Evolutionary conservation across 2,888 invertebrate genomes (phyloP).

Genomic region (Eupithecia insigniata): DNA sequence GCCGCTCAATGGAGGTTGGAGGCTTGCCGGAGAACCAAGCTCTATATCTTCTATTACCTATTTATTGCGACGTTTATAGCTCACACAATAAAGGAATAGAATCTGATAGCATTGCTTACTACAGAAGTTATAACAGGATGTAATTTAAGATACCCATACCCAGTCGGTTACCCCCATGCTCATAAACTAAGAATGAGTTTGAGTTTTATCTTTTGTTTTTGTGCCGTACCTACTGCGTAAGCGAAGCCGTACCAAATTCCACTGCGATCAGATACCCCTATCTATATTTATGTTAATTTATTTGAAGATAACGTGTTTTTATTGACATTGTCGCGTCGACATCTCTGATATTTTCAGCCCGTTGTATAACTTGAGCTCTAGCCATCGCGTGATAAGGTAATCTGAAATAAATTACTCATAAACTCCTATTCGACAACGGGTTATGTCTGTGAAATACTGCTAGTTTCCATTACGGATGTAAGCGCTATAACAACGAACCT

Average conservation of each 20-base stretch:
- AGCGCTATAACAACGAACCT: too few species aligned
- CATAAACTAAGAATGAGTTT: slow-evolving; percentile 17
- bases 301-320: slow-evolving; percentile 24
- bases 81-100: slow-evolving; percentile 31
- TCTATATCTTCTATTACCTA: slow-evolving; percentile 34
- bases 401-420: neutral
- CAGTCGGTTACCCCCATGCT: slow-evolving; percentile 4
- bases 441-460: neutral
- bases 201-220: slow-evolving; percentile 33
- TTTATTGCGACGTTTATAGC: slow-evolving; percentile 33
- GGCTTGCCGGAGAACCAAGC: slow-evolving; percentile 32
- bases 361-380: slow-evolving; percentile 9
- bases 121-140: slow-evolving; percentile 29
- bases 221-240: too few species aligned
- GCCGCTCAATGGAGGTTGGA: slow-evolving; percentile 76
- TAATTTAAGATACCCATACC: slow-evolving; percentile 25
- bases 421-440: neutral
- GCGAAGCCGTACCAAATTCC: slow-evolving; percentile 15
- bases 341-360: slow-evolving; percentile 8
- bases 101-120: slow-evolving; percentile 19
- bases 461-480: too few species aligned
- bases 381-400: neutral
- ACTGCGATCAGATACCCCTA: slow-evolving; percentile 28
- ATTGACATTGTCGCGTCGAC: slow-evolving; percentile 26
- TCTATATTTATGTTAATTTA: slow-evolving; percentile 23